A percentile compares a stretch with the other conserved stretches of the same genome.
phyloP scores from a whole-genome alignment of 2,888 invertebrate genomes.

The Marasmarcha lunaedactyla region DNA sequence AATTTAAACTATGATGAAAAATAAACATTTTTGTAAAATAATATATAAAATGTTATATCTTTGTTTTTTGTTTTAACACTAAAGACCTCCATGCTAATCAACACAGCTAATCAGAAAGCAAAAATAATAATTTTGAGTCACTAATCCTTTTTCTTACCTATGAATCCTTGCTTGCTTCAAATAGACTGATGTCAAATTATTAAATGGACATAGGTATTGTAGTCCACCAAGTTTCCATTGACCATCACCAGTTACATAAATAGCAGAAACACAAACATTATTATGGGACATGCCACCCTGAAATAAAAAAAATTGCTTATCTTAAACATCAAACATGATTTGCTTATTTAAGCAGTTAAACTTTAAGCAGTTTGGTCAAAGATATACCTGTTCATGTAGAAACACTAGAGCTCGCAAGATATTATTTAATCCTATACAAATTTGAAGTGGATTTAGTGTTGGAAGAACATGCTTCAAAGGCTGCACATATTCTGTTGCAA shows the following conservation, averaged over 20 bases:
- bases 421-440: conserved; percentile 86
- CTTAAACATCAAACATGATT: background rate
- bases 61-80: too few species aligned
- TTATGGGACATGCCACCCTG: conserved; percentile 84
- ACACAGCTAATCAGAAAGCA: too few species aligned
- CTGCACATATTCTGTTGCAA: conserved; percentile 86
- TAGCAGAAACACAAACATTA: conserved; percentile 82
- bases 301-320: conserved; percentile 23
- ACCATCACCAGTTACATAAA: conserved; percentile 87
- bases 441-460: conserved; percentile 80
- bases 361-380: background rate
- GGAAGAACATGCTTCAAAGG: conserved; percentile 77
- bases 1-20: too few species aligned
- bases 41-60: too few species aligned
- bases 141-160: conserved; percentile 31
- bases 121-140: too few species aligned
- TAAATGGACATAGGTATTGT: conserved; percentile 80
- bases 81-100: too few species aligned
- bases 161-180: conserved; percentile 76
- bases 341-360: background rate
- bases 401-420: conserved; percentile 85
- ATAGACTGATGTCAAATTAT: conserved; percentile 74
- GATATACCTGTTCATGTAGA: conserved; percentile 79
- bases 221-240: conserved; percentile 90
- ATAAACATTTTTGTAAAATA: too few species aligned